Evolutionary conservation across 2,113 vertebrate genomes (phyloP), one percentile per base, ranked within the genome.

Genomic region (Microcebus lehilahytsara): DNA sequence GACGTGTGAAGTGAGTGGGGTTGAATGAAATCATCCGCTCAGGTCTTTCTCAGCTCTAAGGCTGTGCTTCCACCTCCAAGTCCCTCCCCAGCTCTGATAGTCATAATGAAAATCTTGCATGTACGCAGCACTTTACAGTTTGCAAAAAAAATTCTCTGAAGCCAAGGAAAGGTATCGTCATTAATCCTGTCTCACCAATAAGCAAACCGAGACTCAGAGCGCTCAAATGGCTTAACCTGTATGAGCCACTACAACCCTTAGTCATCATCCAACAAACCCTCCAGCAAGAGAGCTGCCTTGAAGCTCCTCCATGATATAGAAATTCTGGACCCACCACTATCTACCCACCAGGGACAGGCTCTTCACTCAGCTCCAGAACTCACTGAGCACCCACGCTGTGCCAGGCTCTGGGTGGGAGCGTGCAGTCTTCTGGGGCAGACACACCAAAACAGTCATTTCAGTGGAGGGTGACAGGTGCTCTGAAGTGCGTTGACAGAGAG

Each of bases 291-390:
- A 6, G 30, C 69, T 25, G 27, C 71, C 78, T 78, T 8, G 19
- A 25, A 46, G 51, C 60, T 69, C 53, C 51, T 81, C n/a, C 13
- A 0, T 0, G 0, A 1, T 0, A 0, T 1, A 37, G 56, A 88
- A 51, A 58, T 60, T 12, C 32, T n/a, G 69, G 20, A 62, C 3
- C 77, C 69, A 20, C 11, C 23, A 6, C 3, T 49, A 2, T 72
- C 53, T 23, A 5, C 32, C 84, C 19, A 32, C 89, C 85, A 12
- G 58, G 32, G 66, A 7, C 32, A 1, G 66, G 0, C 69, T 75
- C 7, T 19, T 85, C 30, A 37, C 27, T 60, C 34, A 22, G 72
- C 40, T 69, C 11, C 56, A 74, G 10, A 58, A 11, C 53, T 75
- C 42, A 14, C 49, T 2, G 53, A 78, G 80, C 17, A 25, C 42